phyloP scores from a whole-genome alignment of 2,888 invertebrate genomes.

The Pristionchus mayeri region DNA sequence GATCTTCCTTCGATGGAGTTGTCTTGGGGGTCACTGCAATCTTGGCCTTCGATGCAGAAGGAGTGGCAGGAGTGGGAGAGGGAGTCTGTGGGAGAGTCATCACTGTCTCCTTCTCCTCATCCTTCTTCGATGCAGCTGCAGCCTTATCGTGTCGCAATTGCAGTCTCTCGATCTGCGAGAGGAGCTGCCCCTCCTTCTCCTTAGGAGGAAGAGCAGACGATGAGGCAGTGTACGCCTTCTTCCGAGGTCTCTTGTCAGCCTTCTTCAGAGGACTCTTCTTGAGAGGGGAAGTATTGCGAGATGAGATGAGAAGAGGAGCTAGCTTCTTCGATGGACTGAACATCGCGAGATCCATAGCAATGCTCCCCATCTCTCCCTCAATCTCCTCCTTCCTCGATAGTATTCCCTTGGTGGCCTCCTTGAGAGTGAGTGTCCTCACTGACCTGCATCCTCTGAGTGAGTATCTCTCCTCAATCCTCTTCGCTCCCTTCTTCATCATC shows the following conservation, averaged over 20 bases:
- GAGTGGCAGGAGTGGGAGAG: neutral
- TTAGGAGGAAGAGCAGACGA: neutral
- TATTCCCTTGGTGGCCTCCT: neutral
- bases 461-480: neutral
- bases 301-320: neutral
- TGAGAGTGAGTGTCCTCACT: neutral
- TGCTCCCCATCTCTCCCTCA: neutral
- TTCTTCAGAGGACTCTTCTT: neutral
- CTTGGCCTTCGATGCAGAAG: neutral
- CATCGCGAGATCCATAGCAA: neutral
- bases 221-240: no score
- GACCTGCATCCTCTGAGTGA: neutral
- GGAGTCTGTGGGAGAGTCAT: neutral
- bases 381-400: neutral
- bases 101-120: neutral
- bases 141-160: no score
- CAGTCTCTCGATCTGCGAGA: no score
- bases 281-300: neutral
- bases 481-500: no score
- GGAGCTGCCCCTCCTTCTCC: neutral
- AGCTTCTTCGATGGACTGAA: neutral
- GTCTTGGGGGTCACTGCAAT: neutral
- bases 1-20: neutral
- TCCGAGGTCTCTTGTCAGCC: neutral
- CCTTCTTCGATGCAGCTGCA: no score